A percentile compares a stretch with the other conserved stretches of the same genome.
Conservation (phyloP, 2,888 invertebrate genomes). For the Spodoptera picta region DNA sequence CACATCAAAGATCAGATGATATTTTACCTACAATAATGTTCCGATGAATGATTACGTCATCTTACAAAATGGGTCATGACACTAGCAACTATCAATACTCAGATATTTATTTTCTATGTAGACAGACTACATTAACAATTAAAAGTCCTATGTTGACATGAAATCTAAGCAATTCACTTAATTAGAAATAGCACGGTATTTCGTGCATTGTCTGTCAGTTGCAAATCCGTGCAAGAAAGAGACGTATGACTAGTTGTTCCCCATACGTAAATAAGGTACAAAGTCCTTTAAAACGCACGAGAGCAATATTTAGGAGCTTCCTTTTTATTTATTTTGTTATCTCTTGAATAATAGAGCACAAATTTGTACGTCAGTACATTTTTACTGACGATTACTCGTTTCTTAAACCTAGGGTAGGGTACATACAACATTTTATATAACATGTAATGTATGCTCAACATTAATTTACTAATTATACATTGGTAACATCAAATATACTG, state of each 20-base stretch:
- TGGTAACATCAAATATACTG: slow-evolving; percentile 34
- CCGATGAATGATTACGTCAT: no score
- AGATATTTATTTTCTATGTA: not conserved
- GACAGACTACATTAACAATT: not conserved
- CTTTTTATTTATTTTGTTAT: slow-evolving; percentile 1
- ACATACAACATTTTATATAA: slow-evolving; percentile 27
- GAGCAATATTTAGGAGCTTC: not conserved
- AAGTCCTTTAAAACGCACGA: slow-evolving; percentile 7
- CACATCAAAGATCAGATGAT: no score
- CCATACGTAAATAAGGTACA: slow-evolving; percentile 4
- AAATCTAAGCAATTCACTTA: slow-evolving; percentile 11
- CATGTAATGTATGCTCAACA: slow-evolving; percentile 3
- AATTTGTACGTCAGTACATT: slow-evolving; percentile 7
- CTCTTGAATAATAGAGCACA: not conserved
- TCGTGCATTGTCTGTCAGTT: not conserved
- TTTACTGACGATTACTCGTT: not conserved
- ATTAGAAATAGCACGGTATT: slow-evolving; percentile 6
- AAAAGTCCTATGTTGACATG: no score
- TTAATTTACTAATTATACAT: slow-evolving; percentile 17
- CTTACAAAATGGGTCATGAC: no score
- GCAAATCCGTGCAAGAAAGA: slow-evolving; percentile 5
- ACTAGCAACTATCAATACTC: no score
- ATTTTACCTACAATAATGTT: no score
- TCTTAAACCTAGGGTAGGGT: slow-evolving; percentile 25
- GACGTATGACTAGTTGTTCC: slow-evolving; percentile 26